A percentile compares a stretch with the other conserved stretches of the same genome.
Evolutionary conservation across 2,797 vertebrate species (phyloP).

Genomic region (Rallus crepitans): DNA sequence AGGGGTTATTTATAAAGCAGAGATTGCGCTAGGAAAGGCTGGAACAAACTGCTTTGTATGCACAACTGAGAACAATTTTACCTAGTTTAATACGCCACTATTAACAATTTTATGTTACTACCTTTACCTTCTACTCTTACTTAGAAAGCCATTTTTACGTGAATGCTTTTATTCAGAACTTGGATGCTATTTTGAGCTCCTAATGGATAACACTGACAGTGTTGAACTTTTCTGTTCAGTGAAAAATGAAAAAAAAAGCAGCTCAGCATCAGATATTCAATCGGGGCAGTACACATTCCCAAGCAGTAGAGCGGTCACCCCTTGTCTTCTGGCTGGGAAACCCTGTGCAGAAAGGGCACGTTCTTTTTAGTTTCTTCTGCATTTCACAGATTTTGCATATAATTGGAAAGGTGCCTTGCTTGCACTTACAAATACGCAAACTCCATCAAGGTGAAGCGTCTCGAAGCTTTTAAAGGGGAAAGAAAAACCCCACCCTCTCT

Average conservation of each 20-base stretch:
- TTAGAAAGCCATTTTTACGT: neutral
- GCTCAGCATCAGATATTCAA: neutral
- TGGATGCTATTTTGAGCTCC: neutral
- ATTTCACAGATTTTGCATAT: neutral
- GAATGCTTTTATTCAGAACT: neutral
- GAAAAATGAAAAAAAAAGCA: neutral
- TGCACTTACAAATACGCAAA: neutral
- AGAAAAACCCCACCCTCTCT: neutral
- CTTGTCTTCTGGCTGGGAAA: neutral
- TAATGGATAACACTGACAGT: fast-evolving
- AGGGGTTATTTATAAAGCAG: neutral
- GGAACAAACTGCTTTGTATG: neutral
- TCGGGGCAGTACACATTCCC: neutral
- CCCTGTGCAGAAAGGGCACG: neutral
- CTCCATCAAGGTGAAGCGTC: neutral
- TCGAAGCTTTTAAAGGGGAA: neutral
- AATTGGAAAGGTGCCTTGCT: neutral
- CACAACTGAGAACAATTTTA: neutral
- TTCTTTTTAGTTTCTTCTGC: neutral
- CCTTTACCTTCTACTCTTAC: neutral
- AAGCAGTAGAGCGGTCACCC: neutral
- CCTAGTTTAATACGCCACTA: neutral
- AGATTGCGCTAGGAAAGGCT: neutral
- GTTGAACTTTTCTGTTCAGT: neutral
- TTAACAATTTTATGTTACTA: neutral